A percentile compares a stretch with the other conserved stretches of the same genome.
These are phyloP conservation scores for Delichon dasypus DNA, from an alignment of 2,797 vertebrate genomes.

Conservation along the genomic window DNA sequence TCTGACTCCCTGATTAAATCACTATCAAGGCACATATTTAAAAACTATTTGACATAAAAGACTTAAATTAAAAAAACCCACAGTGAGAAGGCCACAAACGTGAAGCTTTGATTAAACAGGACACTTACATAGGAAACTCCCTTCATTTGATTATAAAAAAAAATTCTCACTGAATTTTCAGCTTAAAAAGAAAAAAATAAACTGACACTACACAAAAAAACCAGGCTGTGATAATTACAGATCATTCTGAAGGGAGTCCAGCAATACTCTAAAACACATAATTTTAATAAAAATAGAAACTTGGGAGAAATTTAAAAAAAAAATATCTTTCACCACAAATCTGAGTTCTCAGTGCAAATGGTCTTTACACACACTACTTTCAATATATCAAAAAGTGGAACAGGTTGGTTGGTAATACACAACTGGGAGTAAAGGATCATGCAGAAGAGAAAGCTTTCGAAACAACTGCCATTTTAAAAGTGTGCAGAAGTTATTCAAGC, in stretches of 20 bases:
- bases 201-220: neutral
- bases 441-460: neutral
- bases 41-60: neutral
- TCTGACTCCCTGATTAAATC: neutral
- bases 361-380: accelerated
- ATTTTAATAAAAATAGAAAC: neutral
- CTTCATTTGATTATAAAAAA: neutral
- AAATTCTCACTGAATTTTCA: neutral
- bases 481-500: neutral
- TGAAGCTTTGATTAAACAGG: neutral
- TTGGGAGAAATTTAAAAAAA: neutral
- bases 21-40: neutral
- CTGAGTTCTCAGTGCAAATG: neutral
- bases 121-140: neutral
- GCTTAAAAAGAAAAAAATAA: neutral
- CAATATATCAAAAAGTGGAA: neutral
- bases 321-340: neutral
- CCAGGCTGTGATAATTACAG: neutral
- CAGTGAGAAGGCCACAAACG: neutral
- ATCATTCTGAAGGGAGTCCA: neutral
- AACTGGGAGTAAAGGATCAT: neutral
- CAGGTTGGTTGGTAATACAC: neutral
- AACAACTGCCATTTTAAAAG: neutral
- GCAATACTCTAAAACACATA: neutral
- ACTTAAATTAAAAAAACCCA: neutral